These are phyloP conservation scores for Drosophila orena DNA, from an alignment of 1,140 invertebrate species.

Conservation along the genomic window DNA sequence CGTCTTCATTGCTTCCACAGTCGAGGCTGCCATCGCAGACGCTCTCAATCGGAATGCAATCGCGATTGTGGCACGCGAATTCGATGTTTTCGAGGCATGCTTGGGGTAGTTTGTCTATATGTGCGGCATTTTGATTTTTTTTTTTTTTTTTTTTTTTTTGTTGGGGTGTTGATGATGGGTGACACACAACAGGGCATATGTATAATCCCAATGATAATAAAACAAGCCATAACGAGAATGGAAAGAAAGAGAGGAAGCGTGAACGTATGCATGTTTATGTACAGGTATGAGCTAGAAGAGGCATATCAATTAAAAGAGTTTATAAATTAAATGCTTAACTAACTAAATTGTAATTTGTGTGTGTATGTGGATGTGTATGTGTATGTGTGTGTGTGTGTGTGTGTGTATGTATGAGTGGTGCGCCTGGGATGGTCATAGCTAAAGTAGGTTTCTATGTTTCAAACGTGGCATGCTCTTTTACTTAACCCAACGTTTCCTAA, in stretches of 20 bases:
- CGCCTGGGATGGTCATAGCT: constrained; percentile 21
- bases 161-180: constrained; percentile 49
- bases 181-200: constrained; percentile 62
- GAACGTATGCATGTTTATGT: constrained; percentile 15
- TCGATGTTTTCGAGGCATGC: constrained; percentile 82
- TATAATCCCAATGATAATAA: constrained; percentile 60
- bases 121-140: constrained; percentile 26
- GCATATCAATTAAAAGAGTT: constrained; percentile 50
- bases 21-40: constrained; percentile 94
- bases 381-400: constrained; percentile 13
- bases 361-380: constrained; percentile 9
- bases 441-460: constrained; percentile 75
- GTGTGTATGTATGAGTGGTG: constrained; percentile 11
- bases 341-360: constrained; percentile 28
- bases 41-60: constrained; percentile 85
- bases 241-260: constrained; percentile 34
- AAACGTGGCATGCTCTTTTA: constrained; percentile 72
- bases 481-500: constrained; percentile 17
- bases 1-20: constrained; percentile 93
- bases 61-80: constrained; percentile 86
- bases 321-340: constrained; percentile 58
- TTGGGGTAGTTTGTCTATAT: constrained; percentile 60
- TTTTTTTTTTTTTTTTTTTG: constrained; percentile 9
- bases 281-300: constrained; percentile 36
- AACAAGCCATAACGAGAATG: constrained; percentile 44